Evolutionary conservation across 1,140 invertebrate genomes (phyloP), one percentile per base, ranked within the genome.

Genomic region (Kradibia gibbosae): DNA sequence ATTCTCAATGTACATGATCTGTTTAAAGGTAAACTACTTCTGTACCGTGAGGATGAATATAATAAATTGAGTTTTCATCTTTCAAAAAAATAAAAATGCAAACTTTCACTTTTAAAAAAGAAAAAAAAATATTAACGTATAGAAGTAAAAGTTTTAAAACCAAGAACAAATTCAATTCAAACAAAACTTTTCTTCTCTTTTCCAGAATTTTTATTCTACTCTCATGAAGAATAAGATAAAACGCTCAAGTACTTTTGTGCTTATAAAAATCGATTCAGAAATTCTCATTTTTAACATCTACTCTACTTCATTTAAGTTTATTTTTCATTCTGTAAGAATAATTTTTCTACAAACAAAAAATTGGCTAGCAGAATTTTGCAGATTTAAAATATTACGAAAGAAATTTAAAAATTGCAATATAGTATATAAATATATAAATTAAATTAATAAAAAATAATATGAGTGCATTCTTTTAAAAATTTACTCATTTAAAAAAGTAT

Each of bases 251-350:
- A 70, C 67, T 11, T 70, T 42, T 25, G 10, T 45, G n/a, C 39
- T 70, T 70, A 70, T 70, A 70, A 70, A 70, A 70, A 45, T 34
- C 17, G 36, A 25, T 70, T 70, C 67, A 1, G 11, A 70, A 70
- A 70, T 70, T 70, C 67, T 70, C 67, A 70, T 67, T 67, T 67
- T 67, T 67, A 53, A 22, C 50, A 20, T 53, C 57, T 62, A 31
- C 28, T 62, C 57, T 62, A 62, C 57, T 67, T 67, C 10, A 36
- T 45, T 70, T n/a, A 25, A 70, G 67, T 25, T 70, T 70, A 42
- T 45, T n/a, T 70, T 45, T 70, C 22, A 70, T 70, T 70, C 39
- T 70, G 22, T 70, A n/a, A 70, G 62, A 70, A 45, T 20, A 71
- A 48, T 48, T 39, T 39, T 67, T 39, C 62, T 67, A n/a, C 36